These are phyloP conservation scores for Macroramphosus scolopax DNA, from an alignment of 2,797 vertebrate species.

Conservation along the genomic window DNA sequence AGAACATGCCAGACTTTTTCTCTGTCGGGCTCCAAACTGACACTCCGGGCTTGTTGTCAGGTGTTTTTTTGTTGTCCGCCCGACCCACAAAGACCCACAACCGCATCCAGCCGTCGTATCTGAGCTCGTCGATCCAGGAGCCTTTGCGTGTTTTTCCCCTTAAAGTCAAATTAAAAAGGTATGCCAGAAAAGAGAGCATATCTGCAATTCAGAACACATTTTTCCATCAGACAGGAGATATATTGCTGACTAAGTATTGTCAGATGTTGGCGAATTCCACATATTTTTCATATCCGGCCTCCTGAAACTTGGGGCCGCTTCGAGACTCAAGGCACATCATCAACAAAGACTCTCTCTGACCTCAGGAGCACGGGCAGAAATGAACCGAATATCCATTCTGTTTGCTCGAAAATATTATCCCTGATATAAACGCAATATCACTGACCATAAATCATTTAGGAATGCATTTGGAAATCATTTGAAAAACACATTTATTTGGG, in stretches of 20 bases:
- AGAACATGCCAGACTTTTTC: conserved; percentile 37
- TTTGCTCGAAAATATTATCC: conserved; percentile 68
- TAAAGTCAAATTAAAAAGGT: conserved; percentile 76
- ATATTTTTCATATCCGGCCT: conserved; percentile 80
- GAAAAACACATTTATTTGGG: conserved; percentile 75
- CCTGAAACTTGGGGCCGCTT: conserved; percentile 69
- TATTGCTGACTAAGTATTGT: conserved; percentile 80
- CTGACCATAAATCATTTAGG: conserved; percentile 76
- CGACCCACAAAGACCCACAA: conserved; percentile 57
- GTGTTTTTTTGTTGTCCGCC: conserved; percentile 59
- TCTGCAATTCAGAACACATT: conserved; percentile 80
- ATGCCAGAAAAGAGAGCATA: conserved; percentile 69
- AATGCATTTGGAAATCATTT: too few relatives aligned
- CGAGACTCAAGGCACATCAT: conserved; percentile 71
- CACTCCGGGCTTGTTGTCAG: conserved; percentile 62
- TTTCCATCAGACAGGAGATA: conserved; percentile 79
- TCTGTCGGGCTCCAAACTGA: conserved; percentile 46
- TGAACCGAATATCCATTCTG: conserved; percentile 71
- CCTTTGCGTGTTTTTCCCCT: conserved; percentile 60
- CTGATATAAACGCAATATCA: conserved; percentile 76
- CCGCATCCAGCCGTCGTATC: conserved; percentile 55
- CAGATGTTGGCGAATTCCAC: conserved; percentile 82
- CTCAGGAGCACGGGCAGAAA: conserved; percentile 66
- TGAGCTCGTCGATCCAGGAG: conserved; percentile 58
- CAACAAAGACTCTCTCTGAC: conserved; percentile 68